Base-by-base conservation (phyloP, 2,797 vertebrate species). In the Cynodonichthys magdalenae region DNA sequence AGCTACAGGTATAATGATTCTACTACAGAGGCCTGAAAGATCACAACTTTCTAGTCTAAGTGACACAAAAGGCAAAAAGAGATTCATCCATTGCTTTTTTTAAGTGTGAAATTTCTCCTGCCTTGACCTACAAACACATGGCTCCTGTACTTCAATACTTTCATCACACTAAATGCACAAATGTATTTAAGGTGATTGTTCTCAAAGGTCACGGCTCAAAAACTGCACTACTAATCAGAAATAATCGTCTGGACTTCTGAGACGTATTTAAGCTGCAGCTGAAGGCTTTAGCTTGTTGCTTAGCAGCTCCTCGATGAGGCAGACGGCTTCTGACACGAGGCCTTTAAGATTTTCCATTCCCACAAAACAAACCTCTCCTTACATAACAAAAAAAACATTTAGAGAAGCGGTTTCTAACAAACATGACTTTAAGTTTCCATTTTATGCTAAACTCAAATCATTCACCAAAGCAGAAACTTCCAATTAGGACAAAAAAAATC, bases 381-480 rank as follows among this genome's bases (percentile, higher is more conserved):
- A 31, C 29, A 31, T 8, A 31, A 20, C 1, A 58, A 14, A 51
- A 62, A 41, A 0, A 4, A 67, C 52, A 70, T 36, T 41, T 3
- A 29, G 15, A 14, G 20, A 4, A 24, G 24, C 0, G 6, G 2
- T 0, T 39, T 19, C 2, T 39, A 14, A 39, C 12, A 39, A 10
- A 39, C 11, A 24, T 15, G 29, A 14, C 15, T 61, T 70, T 68
- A 46, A 42, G 27, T 18, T 78, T 70, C 75, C 62, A 69, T 59
- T 83, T 88, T 71, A n/a, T 18, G 18, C 41, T 39, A 5, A n/a
- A 5, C 28, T 6, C 17, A 15, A 46, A 1, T 6, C 24, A 49
- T 57, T 60, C 1, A 53, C 6, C 0, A 20, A 15, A 41, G 52
- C 1, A 53, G 14, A 1, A 50, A 77, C 55, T 51, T 71, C 48